Evolutionary conservation across 2,113 vertebrate genomes (phyloP), one percentile per base, ranked within the genome.

Genomic region (Myanophis thanlyinensis): DNA sequence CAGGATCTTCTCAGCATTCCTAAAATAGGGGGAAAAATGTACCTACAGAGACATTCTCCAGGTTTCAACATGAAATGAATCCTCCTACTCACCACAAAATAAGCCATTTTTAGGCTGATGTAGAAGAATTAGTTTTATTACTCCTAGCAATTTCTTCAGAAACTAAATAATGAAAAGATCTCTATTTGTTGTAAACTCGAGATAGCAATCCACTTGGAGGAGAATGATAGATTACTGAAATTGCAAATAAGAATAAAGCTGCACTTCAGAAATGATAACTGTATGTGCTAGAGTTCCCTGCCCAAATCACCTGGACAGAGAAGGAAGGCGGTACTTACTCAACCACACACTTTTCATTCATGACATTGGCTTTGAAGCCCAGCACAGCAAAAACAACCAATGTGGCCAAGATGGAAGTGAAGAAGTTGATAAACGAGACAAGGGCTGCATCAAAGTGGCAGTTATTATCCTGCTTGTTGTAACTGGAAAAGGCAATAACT

Each of bases 381-480:
- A 99, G 98, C 92, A 99, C 99, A 0, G 99, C 99, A 25, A 99
- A 99, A 90, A 99, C 99, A 30, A 99, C 99, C 35, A 99, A 97
- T 1, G 99, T 99, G 95, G 99, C 99, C 97, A 99, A 94, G 94
- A 99, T 98, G 0, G 99, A 99, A 0, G 99, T 99, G 87, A 99
- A 97, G 95, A 99, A 99, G 96, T 99, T 99, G 96, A 99, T 99
- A 96, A 99, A 93, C 95, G 99, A 99, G 91, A 99, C 99, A 0
- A 99, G 98, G 0, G 98, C 97, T 0, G 99, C 99, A 0, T 99
- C 99, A 0, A 99, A 99, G 96, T 99, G 99, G 95, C 99, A 99
- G 98, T 99, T 99, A 97, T 99, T 99, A 97, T 99, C 99, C 86
- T 98, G 98, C 94, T 99, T 99, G 97, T 99, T 99, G 98, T 99